Evolutionary conservation across 2,888 invertebrate species (phyloP).

Genomic region (Troglohyphantes excavatus): DNA sequence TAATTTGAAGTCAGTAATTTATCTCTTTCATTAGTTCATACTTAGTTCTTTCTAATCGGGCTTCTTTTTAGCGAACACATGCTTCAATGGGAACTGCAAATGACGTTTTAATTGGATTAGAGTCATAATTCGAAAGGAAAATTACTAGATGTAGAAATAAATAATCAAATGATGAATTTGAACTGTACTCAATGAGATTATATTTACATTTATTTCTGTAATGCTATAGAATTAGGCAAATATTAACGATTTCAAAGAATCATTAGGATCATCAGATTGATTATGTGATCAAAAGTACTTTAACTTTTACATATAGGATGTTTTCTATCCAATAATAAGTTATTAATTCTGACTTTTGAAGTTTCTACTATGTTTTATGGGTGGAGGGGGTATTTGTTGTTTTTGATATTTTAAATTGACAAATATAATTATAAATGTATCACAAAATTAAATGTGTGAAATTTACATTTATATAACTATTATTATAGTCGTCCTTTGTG

Average conservation of each 20-base stretch:
- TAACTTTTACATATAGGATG: too few species aligned
- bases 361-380: too few species aligned
- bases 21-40: not conserved
- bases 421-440: too few species aligned
- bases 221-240: not conserved
- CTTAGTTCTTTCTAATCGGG: not conserved
- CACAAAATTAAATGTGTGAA: too few species aligned
- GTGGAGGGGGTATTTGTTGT: too few species aligned
- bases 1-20: not conserved
- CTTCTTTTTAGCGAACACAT: not conserved
- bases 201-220: not conserved
- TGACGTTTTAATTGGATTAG: slow-evolving; percentile 1
- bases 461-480: too few species aligned
- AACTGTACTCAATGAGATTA: not conserved
- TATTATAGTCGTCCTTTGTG: too few species aligned
- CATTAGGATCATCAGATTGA: not conserved
- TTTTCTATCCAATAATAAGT: too few species aligned
- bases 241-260: not conserved
- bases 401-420: too few species aligned
- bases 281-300: not conserved
- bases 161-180: slow-evolving; percentile 2
- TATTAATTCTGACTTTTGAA: too few species aligned
- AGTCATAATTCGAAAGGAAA: slow-evolving; percentile 5
- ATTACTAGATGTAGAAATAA: not conserved
- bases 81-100: not conserved